phyloP scores from a whole-genome alignment of 2,888 invertebrate genomes.

The Noctua comes region DNA sequence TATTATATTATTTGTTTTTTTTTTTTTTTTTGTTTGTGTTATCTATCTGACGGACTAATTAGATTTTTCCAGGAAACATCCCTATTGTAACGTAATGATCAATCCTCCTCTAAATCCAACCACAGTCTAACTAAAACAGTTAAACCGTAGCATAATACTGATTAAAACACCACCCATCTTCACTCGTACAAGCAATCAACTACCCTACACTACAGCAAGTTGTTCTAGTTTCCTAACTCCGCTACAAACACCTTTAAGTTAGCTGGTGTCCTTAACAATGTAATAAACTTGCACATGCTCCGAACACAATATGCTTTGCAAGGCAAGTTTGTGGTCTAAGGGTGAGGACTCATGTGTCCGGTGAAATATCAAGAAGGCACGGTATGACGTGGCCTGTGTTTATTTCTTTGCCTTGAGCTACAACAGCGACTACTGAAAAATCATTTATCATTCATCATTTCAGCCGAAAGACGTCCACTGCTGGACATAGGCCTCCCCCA shows the following conservation, averaged over 20 bases:
- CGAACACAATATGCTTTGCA: conserved; percentile 32
- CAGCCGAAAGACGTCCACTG: no score
- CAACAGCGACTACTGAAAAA: no score
- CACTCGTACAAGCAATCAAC: conserved; percentile 44
- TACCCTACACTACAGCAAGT: conserved; percentile 28
- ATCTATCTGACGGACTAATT: no score
- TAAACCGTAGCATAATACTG: background rate
- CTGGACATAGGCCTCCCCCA: no score
- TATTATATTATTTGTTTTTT: no score
- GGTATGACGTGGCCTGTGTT: background rate
- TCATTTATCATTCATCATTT: no score
- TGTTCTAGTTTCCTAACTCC: conserved; percentile 56
- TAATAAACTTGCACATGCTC: conserved; percentile 56
- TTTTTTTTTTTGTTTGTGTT: no score
- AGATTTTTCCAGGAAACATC: no score
- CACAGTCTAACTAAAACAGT: background rate
- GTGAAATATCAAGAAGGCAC: background rate
- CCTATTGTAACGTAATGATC: background rate
- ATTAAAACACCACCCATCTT: conserved; percentile 30
- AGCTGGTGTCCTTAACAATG: conserved; percentile 45
- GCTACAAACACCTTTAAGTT: conserved; percentile 63
- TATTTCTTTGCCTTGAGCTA: no score
- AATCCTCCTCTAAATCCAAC: background rate
- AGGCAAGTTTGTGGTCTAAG: conserved; percentile 15
- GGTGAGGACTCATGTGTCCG: no score